A percentile compares a stretch with the other conserved stretches of the same genome.
Conservation (phyloP, 2,888 invertebrate genomes). For the Oxycera nigricornis region DNA sequence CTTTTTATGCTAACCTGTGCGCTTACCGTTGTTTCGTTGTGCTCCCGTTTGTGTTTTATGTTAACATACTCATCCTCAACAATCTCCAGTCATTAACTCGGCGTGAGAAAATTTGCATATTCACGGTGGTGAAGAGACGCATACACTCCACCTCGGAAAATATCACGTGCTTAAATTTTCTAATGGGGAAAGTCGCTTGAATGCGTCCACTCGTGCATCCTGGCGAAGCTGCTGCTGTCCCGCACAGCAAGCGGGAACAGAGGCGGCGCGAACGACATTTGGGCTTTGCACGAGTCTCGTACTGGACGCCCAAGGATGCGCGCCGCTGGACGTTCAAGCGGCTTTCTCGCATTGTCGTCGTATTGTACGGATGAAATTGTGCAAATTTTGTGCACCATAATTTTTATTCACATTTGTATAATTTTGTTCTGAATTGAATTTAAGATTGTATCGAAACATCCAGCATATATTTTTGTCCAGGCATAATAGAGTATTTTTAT, state of each 20-base stretch:
- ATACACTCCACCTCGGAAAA: conserved; percentile 6
- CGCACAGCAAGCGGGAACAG: no score
- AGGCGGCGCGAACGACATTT: no score
- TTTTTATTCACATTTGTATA: conserved; percentile 36
- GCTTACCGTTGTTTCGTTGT: conserved; percentile 27
- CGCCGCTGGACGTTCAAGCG: conserved; percentile 4
- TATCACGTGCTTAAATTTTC: not conserved
- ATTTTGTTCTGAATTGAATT: conserved; percentile 30
- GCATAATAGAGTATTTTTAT: conserved; percentile 5
- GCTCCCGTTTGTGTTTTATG: conserved; percentile 42
- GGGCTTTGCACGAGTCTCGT: no score
- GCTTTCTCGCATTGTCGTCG: conserved; percentile 24
- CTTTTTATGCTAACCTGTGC: conserved; percentile 26
- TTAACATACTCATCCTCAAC: conserved; percentile 47
- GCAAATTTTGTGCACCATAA: conserved; percentile 40
- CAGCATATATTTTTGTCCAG: conserved; percentile 1
- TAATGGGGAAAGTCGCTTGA: conserved; percentile 12
- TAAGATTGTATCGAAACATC: conserved; percentile 21
- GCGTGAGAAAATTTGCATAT: conserved; percentile 42
- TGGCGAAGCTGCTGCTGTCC: not conserved
- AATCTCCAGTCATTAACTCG: conserved; percentile 44
- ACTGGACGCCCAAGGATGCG: not conserved
- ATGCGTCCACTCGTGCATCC: not conserved
- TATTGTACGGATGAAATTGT: conserved; percentile 23
- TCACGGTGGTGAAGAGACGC: not conserved